Conservation (phyloP, 2,113 vertebrate genomes). For the Antechinus stuartii region DNA sequence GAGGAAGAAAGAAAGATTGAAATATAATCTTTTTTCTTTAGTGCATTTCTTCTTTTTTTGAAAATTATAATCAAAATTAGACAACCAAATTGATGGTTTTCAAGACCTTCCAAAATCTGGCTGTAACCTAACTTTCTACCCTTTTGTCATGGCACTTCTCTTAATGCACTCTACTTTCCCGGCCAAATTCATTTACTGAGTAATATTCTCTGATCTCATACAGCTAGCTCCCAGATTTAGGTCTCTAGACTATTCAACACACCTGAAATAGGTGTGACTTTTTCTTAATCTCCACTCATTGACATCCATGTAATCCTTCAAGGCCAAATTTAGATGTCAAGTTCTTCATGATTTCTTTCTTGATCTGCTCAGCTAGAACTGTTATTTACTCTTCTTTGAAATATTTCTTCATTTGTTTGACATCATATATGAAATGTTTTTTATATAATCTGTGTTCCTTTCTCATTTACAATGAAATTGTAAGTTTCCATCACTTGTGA, state of each 20-base stretch:
- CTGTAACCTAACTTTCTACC: background rate
- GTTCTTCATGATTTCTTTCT: background rate
- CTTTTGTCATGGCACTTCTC: background rate
- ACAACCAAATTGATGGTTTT: background rate
- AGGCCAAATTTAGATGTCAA: background rate
- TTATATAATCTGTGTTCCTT: background rate
- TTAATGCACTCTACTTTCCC: background rate
- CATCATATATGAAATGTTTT: background rate
- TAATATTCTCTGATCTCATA: background rate
- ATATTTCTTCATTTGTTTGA: background rate
- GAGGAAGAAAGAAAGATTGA: background rate
- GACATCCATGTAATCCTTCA: background rate
- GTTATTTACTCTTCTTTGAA: background rate
- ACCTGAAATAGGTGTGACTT: background rate
- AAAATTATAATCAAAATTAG: background rate
- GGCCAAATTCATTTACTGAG: background rate
- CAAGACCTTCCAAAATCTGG: background rate
- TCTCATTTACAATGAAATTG: background rate
- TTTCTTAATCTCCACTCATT: background rate
- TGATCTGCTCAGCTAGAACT: background rate
- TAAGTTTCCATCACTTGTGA: background rate
- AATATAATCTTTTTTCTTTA: background rate
- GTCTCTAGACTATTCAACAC: background rate
- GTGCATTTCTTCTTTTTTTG: conserved; percentile 10
- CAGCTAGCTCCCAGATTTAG: background rate